Conservation (phyloP, 1,140 invertebrate genomes). For the Bicyclus anynana region DNA sequence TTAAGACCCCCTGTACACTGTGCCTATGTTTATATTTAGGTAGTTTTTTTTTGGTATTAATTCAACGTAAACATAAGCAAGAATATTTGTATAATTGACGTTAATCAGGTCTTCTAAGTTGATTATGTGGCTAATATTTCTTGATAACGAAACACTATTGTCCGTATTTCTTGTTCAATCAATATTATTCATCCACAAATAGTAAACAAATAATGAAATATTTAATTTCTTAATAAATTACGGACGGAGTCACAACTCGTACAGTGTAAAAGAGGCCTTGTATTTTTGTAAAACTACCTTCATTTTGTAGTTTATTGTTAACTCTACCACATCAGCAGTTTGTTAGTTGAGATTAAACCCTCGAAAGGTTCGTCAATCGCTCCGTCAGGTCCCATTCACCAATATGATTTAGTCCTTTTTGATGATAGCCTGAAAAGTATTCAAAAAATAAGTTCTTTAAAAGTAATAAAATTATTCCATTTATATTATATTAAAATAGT, state of each 20-base stretch:
- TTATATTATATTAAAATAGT: neutral
- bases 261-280: neutral
- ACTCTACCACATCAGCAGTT: slow-evolving; percentile 25
- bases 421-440: slow-evolving; percentile 64
- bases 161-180: too few relatives aligned
- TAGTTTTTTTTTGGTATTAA: too few relatives aligned
- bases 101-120: too few relatives aligned
- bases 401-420: slow-evolving; percentile 64
- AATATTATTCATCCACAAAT: too few relatives aligned
- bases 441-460: slow-evolving; percentile 45
- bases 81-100: too few relatives aligned
- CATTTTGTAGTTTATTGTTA: slow-evolving; percentile 19
- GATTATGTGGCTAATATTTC: too few relatives aligned
- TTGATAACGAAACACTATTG: too few relatives aligned
- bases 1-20: neutral
- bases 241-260: neutral
- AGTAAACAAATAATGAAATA: too few relatives aligned
- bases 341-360: slow-evolving; percentile 31
- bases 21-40: too few relatives aligned
- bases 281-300: neutral
- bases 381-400: slow-evolving; percentile 49
- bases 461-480: too few relatives aligned
- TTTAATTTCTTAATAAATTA: too few relatives aligned
- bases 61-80: too few relatives aligned
- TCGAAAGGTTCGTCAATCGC: slow-evolving; percentile 20